Percentiles rank a stretch among this genome's conserved stretches.
Conservation (phyloP, 1,140 invertebrate species). For the Chironomus tepperi region DNA sequence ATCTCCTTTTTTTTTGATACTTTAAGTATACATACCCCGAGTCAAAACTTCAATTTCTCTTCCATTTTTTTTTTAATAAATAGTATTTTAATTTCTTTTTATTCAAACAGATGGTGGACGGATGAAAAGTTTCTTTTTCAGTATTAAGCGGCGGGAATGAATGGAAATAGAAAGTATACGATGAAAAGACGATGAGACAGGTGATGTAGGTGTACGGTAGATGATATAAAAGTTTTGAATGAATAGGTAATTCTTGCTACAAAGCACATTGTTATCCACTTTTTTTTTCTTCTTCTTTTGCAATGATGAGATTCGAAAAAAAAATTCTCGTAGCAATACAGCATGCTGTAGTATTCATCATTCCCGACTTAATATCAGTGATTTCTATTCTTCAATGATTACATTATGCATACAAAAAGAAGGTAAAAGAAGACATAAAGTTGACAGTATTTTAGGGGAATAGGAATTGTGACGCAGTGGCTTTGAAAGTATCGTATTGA, state of each 20-base stretch:
- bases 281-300: no score
- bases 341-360: not conserved
- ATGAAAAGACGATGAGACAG: not conserved
- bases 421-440: no score
- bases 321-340: not conserved
- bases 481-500: no score
- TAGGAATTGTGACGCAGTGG: no score
- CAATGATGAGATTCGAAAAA: no score
- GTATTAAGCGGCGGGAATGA: not conserved
- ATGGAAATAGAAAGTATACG: not conserved
- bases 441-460: no score
- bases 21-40: no score
- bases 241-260: constrained; percentile 10
- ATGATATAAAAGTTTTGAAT: constrained; percentile 1
- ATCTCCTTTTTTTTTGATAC: no score
- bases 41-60: not conserved
- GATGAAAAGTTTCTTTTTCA: not conserved
- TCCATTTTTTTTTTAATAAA: not conserved
- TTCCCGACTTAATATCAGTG: not conserved
- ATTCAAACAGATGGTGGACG: not conserved
- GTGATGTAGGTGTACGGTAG: not conserved
- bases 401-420: not conserved
- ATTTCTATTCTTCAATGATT: not conserved
- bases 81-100: constrained; percentile 18
- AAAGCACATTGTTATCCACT: not conserved